A percentile compares a stretch with the other conserved stretches of the same genome.
Conservation (phyloP, 53 echinoderm and acorn worm genomes). For the Holothuria leucospilota region DNA sequence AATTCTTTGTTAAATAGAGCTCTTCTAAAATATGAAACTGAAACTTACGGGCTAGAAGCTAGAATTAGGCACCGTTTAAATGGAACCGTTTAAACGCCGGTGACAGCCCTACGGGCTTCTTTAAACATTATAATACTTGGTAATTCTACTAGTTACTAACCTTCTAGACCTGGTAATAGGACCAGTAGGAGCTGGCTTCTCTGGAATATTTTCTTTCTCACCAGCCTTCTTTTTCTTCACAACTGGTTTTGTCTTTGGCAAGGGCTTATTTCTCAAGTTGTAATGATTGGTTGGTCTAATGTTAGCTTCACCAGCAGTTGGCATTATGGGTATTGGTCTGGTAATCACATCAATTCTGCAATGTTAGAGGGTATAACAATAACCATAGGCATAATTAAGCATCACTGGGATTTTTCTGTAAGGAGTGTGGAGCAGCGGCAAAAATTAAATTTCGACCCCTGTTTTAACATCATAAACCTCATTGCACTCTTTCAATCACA, state of each 20-base stretch:
- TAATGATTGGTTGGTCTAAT: conserved; percentile 76
- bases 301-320: conserved; percentile 85
- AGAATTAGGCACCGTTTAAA: no score
- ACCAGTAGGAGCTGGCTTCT: neutral
- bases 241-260: conserved; percentile 20
- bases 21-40: no score
- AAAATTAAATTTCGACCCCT: no score
- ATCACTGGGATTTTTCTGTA: no score
- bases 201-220: conserved; percentile 17
- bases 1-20: no score
- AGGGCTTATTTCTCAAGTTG: conserved; percentile 68
- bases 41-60: no score
- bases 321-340: conserved; percentile 62
- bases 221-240: neutral
- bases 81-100: no score
- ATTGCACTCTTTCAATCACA: no score
- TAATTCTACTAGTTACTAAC: neutral
- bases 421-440: no score
- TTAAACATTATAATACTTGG: no score
- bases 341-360: neutral
- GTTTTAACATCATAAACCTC: no score
- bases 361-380: neutral
- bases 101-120: no score
- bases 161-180: conserved; percentile 22
- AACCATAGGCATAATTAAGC: neutral